Percentiles rank a stretch among this genome's conserved stretches.
Conservation (phyloP, 1,140 invertebrate species). For the Pristionchus pacificus region DNA sequence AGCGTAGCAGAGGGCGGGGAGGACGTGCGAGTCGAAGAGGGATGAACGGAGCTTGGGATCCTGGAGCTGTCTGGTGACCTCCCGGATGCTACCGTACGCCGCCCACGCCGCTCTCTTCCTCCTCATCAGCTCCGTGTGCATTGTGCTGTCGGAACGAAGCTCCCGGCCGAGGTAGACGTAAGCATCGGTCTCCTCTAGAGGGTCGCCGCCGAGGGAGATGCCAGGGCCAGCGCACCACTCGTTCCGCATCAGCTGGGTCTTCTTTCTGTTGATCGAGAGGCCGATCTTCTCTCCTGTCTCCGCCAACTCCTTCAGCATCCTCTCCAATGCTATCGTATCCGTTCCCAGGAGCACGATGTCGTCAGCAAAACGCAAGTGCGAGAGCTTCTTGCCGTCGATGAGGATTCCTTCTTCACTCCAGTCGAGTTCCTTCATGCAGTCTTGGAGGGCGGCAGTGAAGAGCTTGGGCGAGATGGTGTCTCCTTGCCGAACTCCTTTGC, state of each 20-base stretch:
- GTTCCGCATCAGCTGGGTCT: constrained; percentile 28
- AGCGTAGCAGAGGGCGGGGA: background rate
- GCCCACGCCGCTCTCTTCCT: background rate
- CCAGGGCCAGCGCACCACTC: background rate
- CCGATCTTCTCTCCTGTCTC: constrained; percentile 10
- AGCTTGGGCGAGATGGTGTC: constrained; percentile 33
- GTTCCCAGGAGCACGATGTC: constrained; percentile 26
- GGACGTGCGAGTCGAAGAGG: background rate
- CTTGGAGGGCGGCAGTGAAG: constrained; percentile 23
- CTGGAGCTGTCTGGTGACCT: background rate
- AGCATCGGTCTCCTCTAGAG: background rate
- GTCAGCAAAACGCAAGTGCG: constrained; percentile 28
- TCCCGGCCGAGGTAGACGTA: background rate
- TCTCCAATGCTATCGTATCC: background rate
- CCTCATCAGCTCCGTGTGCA: background rate
- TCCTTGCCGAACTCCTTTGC: constrained; percentile 33
- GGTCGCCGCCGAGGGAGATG: background rate
- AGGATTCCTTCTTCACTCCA: constrained; percentile 27
- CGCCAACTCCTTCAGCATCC: constrained; percentile 12
- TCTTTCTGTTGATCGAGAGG: constrained; percentile 22
- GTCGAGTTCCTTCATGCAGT: constrained; percentile 9
- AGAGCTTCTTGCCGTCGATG: constrained; percentile 14
- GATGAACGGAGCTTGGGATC: background rate
- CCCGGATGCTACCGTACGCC: background rate
- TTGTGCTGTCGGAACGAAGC: background rate